Conservation (phyloP, 2,113 vertebrate genomes). For the Eulemur macaco region DNA sequence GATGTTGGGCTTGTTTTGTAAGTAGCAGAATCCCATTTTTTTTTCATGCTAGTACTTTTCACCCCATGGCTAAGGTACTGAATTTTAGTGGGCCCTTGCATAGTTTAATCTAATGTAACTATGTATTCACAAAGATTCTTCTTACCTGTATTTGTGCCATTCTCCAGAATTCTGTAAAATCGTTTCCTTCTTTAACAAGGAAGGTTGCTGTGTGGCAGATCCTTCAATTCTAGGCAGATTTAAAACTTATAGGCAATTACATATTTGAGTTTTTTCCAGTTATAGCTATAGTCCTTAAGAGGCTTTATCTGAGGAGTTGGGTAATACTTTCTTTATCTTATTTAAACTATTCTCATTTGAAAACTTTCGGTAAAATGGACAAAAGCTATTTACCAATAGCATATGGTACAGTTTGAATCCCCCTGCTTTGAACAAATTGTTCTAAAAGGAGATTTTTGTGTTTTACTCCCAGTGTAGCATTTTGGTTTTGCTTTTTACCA, state of each 20-base stretch:
- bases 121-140: background rate
- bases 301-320: background rate
- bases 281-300: background rate
- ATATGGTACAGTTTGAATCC: background rate
- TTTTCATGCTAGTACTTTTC: background rate
- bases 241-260: background rate
- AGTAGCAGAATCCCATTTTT: background rate
- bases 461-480: background rate
- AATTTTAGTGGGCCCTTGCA: background rate
- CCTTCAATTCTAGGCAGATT: background rate
- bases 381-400: background rate
- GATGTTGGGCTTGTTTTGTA: background rate
- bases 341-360: conserved; percentile 45
- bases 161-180: background rate
- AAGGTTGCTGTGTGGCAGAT: background rate
- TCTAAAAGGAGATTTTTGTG: background rate
- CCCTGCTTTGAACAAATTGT: background rate
- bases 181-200: conserved; percentile 1
- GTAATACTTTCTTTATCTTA: background rate
- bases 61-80: background rate
- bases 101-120: background rate
- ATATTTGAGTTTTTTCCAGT: background rate
- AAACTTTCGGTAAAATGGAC: background rate
- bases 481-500: conserved; percentile 41
- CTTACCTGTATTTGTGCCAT: background rate